Evolutionary conservation across 2,888 invertebrate genomes (phyloP), one percentile per base, ranked within the genome.

Genomic region (Crematogaster levior): DNA sequence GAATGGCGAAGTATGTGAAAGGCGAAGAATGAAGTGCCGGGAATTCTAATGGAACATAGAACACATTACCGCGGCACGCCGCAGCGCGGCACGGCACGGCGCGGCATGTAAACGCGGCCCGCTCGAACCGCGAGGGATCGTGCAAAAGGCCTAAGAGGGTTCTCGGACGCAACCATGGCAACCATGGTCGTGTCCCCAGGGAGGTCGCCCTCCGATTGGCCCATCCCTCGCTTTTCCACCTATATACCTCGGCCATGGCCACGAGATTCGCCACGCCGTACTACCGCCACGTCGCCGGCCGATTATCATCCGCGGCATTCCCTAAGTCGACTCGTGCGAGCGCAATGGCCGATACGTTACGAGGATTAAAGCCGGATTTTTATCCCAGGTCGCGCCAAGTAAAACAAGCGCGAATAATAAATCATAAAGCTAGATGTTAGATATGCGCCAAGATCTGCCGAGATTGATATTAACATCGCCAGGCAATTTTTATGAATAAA

Each of bases 161-260:
- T 93, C 77, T 79, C 92, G 94, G 92, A 93, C 92, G 94, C 92
- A 93, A 93, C 94, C 94, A 94, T 94, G 94, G 94, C 93, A 94
- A 94, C 94, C 63, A 65, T 65, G 63, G 91, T 91, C 90, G 93
- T 92, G 92, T 94, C 94, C 93, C 94, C 92, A 91, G 93, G 93
- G 93, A 93, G 93, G 89, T 91, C 92, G 93, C 92, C 93, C 93
- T 94, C 94, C 92, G 94, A 94, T 94, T 94, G 94, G 94, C 93
- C 77, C 93, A 92, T 91, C 92, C 91, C 91, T 87, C 91, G 92
- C 93, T 93, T 93, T 92, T 93, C 92, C 93, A 92, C 91, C 93
- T 93, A 86, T 82, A 83, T 68, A 65, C 75, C 86, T 85, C 84
- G 87, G 74, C 85, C 85, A 86, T 81, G 81, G 84, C 84, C 85